Evolutionary conservation across 2,888 invertebrate genomes (phyloP), one percentile per base, ranked within the genome.

Genomic region (Charanyca ferruginea): DNA sequence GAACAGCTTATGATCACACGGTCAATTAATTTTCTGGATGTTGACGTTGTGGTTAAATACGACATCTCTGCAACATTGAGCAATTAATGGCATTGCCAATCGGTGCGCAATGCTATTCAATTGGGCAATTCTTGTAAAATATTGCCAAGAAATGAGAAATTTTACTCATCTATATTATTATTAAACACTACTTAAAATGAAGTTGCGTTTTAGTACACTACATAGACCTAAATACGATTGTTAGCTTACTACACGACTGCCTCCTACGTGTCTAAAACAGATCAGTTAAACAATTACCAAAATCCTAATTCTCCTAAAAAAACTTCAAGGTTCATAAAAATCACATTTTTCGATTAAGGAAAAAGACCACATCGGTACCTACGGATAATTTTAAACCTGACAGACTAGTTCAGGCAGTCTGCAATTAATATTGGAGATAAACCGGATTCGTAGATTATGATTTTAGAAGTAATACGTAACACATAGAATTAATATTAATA

Each of bases 391-490:
- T 22, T 20, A 61, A 70, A 76, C 71, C 41, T 8, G 71, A 70
- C 18, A 16, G 49, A 62, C 71, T n/a, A 35, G 77, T 72, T 72
- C 49, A 38, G 4, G 38, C 38, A 38, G 38, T 49, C 51, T 54
- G 22, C 72, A 61, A 71, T 44, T 45, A 54, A 45, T 71, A 71
- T 49, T 20, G 20, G 23, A 25, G 5, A 22, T 7, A 72, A 71
- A 72, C 71, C 71, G 72, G 71, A 71, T 72, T 49, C 28, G 35
- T 41, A 35, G 38, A 76, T 35, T 71, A 72, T 45, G 22, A 42
- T 51, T 72, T 72, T 51, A 41, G 32, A n/a, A 32, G 28, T 48
- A 35, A 45, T 25, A 25, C 35, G 38, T 32, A 11, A 41, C n/a
- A 4, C 4, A 18, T 16, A 18, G 48, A 49, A 62, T 45, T 25